A percentile compares a stretch with the other conserved stretches of the same genome.
Conservation (phyloP, 1,140 invertebrate genomes). For the Tyrophagus putrescentiae region DNA sequence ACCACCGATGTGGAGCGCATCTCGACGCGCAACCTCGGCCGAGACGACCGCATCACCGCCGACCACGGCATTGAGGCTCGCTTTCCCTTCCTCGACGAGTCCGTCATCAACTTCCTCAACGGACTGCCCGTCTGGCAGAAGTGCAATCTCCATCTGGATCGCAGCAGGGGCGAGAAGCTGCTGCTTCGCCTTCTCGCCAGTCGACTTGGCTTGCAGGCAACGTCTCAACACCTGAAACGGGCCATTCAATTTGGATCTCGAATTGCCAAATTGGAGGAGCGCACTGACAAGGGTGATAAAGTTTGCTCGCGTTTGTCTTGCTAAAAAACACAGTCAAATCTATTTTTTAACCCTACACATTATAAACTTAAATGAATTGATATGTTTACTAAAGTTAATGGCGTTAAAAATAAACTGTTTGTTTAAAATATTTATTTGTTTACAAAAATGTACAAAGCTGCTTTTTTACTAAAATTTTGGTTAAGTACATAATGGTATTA, state of each 20-base stretch:
- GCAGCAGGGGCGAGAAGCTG: constrained; percentile 83
- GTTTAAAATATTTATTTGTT: too few relatives aligned
- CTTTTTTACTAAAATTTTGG: too few relatives aligned
- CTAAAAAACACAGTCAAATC: too few relatives aligned
- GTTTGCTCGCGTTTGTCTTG: too few relatives aligned
- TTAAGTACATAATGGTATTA: too few relatives aligned
- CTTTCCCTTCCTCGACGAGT: constrained; percentile 88
- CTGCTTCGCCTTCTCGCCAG: constrained; percentile 62
- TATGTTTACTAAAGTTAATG: too few relatives aligned
- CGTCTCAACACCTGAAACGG: constrained; percentile 61
- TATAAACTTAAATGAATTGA: too few relatives aligned
- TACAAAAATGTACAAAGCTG: too few relatives aligned
- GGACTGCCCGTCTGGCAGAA: constrained; percentile 55
- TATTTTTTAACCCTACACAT: too few relatives aligned
- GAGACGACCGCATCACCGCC: constrained; percentile 63
- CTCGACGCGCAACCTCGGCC: constrained; percentile 73
- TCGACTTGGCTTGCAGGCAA: constrained; percentile 49
- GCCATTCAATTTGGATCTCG: constrained; percentile 98
- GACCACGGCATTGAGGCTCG: constrained; percentile 44
- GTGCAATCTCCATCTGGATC: constrained; percentile 42
- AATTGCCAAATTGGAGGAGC: too few relatives aligned
- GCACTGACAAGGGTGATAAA: too few relatives aligned
- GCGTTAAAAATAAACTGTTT: too few relatives aligned
- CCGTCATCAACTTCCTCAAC: constrained; percentile 57
- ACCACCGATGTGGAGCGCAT: constrained; percentile 63